A percentile compares a stretch with the other conserved stretches of the same genome.
phyloP scores from a whole-genome alignment of 2,888 invertebrate species.

The Clostera curtula region DNA sequence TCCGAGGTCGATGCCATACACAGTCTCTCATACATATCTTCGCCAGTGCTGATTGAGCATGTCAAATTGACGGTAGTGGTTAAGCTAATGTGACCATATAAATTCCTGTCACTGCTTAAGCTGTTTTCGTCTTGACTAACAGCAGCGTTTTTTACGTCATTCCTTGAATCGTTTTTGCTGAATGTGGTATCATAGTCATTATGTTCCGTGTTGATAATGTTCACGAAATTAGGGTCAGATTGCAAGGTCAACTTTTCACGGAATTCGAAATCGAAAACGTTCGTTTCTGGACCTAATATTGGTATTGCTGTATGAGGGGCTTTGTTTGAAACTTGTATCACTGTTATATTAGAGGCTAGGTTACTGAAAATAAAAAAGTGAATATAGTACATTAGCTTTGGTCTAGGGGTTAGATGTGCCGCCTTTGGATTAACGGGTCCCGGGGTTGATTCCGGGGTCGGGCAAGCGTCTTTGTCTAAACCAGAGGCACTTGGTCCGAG shows the following conservation, averaged over 20 bases:
- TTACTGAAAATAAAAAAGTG: conserved; percentile 28
- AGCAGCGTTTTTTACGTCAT: too few relatives aligned
- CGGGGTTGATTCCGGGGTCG: too few relatives aligned
- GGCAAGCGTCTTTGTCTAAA: too few relatives aligned
- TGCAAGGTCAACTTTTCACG: conserved; percentile 29
- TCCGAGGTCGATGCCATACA: conserved; percentile 59
- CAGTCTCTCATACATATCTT: conserved; percentile 49
- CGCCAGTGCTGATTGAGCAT: conserved; percentile 27
- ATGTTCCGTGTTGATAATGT: conserved; percentile 58
- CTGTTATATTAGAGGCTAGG: conserved; percentile 68
- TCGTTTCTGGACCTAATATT: conserved; percentile 41
- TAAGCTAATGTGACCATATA: conserved; percentile 62
- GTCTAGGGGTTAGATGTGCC: too few relatives aligned
- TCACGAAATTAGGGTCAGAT: conserved; percentile 37
- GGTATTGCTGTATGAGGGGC: conserved; percentile 64
- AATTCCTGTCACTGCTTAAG: too few relatives aligned
- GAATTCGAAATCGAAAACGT: conserved; percentile 55
- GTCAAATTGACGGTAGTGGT: conserved; percentile 55
- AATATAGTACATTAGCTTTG: too few relatives aligned
- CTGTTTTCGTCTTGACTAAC: too few relatives aligned
- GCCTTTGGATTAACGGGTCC: too few relatives aligned
- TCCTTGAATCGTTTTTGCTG: conserved; percentile 35
- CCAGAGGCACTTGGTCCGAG: too few relatives aligned
- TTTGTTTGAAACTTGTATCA: conserved; percentile 76
- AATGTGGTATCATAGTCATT: conserved; percentile 56